Base-by-base conservation (phyloP, 2,888 invertebrate species). In the Heliothis peltigera region DNA sequence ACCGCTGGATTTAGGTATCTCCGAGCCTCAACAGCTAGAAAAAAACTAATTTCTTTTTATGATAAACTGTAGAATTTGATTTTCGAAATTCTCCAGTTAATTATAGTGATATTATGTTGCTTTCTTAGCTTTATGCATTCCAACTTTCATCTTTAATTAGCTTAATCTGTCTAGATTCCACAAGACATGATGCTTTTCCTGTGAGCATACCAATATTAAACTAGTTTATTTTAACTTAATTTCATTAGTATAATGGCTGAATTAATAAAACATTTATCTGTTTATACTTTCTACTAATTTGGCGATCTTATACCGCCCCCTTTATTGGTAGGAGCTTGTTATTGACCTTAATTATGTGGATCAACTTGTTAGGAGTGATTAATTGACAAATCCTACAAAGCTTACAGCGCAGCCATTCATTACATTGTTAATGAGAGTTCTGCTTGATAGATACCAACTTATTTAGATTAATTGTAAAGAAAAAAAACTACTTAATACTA, bases 281-380 rank as follows among this genome's bases (percentile, higher is more conserved):
- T 72, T 70, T 68, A 58, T 56, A 71, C 79, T 79, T 79, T 79
- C 79, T 81, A 72, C 55, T 65, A 70, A 67, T 64, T 67, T 77
- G 42, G 44, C 60, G 21, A 48, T 59, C 44, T 64, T 60, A 35
- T 52, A 61, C 48, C 39, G 62, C 64, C 62, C 46, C 52, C 62
- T 67, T 47, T 52, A 54, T 49, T 58, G 17, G 44, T 43, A 39
- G 44, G 46, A 53, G 21, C 35, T 49, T 52, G 56, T 39, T 64
- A 67, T 64, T 67, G 63, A 58, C 76, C 73, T 70, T 79, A 70
- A 81, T 73, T 67, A 63, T 63, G 58, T 64, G 21, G 62, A 71
- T 64, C 47, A 59, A 63, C 56, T 42, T 57, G 53, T 66, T 63
- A 28, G 15, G 32, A 21, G 17, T 56, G 35, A 70, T 62, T 32